These are phyloP conservation scores for Aphelenchoides fujianensis DNA, from an alignment of 1,140 invertebrate genomes.

Conservation along the genomic window DNA sequence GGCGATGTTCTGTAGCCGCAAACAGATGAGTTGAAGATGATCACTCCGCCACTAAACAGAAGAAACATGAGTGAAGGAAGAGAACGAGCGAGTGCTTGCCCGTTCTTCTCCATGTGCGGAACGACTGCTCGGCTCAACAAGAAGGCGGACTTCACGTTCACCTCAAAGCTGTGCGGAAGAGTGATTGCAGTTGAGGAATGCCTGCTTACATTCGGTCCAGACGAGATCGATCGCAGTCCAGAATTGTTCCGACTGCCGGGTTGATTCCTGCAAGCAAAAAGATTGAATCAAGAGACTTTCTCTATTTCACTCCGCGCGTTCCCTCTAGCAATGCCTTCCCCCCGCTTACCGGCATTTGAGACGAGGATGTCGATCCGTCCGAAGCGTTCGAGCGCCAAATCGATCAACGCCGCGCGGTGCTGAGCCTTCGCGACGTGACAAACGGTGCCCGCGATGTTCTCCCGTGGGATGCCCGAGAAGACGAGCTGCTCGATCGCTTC, in stretches of 20 bases:
- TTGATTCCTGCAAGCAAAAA: too few species aligned
- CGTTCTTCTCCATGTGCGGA: conserved; percentile 75
- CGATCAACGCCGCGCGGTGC: conserved; percentile 67
- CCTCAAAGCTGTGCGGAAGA: too few species aligned
- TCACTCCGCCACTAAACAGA: conserved; percentile 34
- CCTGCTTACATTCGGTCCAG: conserved; percentile 85
- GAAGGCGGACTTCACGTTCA: conserved; percentile 86
- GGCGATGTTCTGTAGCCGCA: conserved; percentile 77
- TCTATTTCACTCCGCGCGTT: too few species aligned
- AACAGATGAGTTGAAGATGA: conserved; percentile 72
- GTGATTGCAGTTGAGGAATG: too few species aligned
- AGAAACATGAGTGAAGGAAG: neutral
- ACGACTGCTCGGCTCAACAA: conserved; percentile 80
- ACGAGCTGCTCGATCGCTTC: conserved; percentile 60
- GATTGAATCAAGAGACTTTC: too few species aligned
- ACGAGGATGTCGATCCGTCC: conserved; percentile 91
- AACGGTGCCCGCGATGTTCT: conserved; percentile 27
- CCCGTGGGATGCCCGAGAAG: conserved; percentile 64
- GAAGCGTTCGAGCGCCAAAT: conserved; percentile 74
- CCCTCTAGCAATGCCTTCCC: too few species aligned
- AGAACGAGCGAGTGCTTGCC: conserved; percentile 62
- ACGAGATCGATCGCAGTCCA: conserved; percentile 63
- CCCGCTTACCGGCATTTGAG: conserved; percentile 87
- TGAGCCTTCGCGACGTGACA: conserved; percentile 66
- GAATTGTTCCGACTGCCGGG: conserved; percentile 73